These are phyloP conservation scores for Dinocampus coccinellae DNA, from an alignment of 2,888 invertebrate species.

Conservation along the genomic window DNA sequence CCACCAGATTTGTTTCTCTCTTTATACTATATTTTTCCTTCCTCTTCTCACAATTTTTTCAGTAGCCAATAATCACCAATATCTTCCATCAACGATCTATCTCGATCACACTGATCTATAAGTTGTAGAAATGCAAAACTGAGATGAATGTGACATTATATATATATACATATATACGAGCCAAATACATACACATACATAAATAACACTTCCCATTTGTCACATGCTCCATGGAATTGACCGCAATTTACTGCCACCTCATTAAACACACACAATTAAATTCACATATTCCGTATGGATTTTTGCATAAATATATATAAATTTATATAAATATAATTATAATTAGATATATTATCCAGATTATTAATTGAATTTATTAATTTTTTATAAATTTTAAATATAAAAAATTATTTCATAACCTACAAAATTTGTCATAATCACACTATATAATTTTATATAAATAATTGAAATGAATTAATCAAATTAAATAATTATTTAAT, in stretches of 20 bases:
- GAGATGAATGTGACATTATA: background rate
- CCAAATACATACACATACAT: background rate
- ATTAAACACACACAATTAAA: slow-evolving; percentile 52
- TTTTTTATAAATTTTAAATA: too few species aligned
- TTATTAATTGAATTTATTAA: too few species aligned
- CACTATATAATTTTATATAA: too few species aligned
- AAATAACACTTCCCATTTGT: slow-evolving; percentile 14
- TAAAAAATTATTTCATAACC: too few species aligned
- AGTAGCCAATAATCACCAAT: background rate
- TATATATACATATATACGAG: too few species aligned
- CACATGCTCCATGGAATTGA: slow-evolving; percentile 52
- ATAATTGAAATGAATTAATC: too few species aligned
- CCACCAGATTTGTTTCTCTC: slow-evolving; percentile 29
- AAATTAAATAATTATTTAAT: too few species aligned
- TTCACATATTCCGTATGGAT: background rate
- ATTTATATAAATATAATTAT: too few species aligned
- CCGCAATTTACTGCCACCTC: slow-evolving; percentile 64
- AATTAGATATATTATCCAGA: too few species aligned
- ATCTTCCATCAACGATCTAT: background rate
- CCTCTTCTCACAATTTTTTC: background rate
- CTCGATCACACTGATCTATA: slow-evolving; percentile 29
- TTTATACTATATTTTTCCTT: slow-evolving; percentile 8
- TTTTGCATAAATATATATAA: too few species aligned
- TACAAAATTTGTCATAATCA: too few species aligned
- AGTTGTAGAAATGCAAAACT: slow-evolving; percentile 49